Evolutionary conservation across 1,140 invertebrate species (phyloP).

Genomic region (Tribolium madens): DNA sequence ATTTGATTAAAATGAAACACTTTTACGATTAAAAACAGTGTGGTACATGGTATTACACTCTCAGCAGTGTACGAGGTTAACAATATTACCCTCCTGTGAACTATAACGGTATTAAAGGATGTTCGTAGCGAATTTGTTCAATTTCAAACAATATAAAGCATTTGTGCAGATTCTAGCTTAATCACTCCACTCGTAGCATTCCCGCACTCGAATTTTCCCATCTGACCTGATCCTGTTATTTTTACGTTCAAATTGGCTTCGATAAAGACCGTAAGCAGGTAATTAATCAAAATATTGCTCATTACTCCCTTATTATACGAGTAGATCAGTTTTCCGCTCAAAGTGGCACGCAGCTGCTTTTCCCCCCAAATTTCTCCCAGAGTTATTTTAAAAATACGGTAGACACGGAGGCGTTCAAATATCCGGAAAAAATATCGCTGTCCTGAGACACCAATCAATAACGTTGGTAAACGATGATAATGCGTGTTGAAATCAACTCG

Average conservation of each 20-base stretch:
- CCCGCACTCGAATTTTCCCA: neutral
- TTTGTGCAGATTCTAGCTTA: too few species aligned
- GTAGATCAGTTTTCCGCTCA: slow-evolving; percentile 3
- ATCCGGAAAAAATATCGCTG: slow-evolving; percentile 26
- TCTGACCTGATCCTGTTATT: neutral
- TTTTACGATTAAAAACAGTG: neutral
- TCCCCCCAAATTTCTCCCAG: neutral
- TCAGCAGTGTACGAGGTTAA: neutral
- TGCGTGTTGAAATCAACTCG: neutral
- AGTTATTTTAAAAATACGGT: slow-evolving; percentile 26
- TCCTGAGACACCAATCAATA: slow-evolving; percentile 13
- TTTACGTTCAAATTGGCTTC: neutral
- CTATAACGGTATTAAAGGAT: neutral
- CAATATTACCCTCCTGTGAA: neutral
- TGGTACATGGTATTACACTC: neutral
- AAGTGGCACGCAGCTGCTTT: neutral
- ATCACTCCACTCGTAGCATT: neutral
- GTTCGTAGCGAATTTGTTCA: neutral
- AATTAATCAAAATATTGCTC: slow-evolving; percentile 21
- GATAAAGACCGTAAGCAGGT: neutral
- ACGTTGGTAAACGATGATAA: neutral
- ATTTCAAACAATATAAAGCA: neutral
- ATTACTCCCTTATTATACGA: neutral
- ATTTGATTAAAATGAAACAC: neutral
- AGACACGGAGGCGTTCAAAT: slow-evolving; percentile 17